phyloP scores from a whole-genome alignment of 2,797 vertebrate genomes.

The Scolopax bukidnonensis region DNA sequence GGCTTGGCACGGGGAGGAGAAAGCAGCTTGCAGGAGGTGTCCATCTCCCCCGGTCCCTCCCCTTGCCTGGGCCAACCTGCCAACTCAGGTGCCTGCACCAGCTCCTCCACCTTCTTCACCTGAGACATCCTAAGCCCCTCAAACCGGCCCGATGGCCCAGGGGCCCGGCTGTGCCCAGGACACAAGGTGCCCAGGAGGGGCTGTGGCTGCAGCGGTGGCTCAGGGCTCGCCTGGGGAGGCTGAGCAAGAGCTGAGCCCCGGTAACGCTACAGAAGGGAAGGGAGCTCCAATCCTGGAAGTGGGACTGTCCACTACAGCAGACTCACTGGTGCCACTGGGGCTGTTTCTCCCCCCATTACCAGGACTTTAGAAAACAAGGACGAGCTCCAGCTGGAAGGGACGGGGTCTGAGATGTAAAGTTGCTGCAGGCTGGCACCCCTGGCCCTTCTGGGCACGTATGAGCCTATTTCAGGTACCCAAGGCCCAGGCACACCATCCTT shows the following conservation, averaged over 20 bases:
- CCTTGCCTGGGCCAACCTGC: not conserved
- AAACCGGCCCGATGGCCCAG: fast-evolving
- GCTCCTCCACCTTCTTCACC: not conserved
- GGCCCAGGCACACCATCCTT: not conserved
- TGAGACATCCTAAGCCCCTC: not conserved
- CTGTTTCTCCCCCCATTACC: not conserved
- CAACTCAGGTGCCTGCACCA: constrained; percentile 9
- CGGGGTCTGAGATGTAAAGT: not conserved
- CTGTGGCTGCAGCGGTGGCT: not conserved
- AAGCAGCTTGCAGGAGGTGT: constrained; percentile 19
- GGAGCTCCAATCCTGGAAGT: not conserved
- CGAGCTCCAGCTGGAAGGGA: not conserved
- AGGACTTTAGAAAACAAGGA: not conserved
- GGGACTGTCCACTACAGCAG: not conserved
- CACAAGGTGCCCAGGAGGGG: fast-evolving
- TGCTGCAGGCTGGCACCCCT: too few relatives aligned
- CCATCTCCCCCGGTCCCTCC: not conserved
- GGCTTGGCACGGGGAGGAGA: not conserved
- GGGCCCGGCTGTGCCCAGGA: fast-evolving
- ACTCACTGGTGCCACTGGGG: not conserved
- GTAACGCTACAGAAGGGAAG: not conserved
- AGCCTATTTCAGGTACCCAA: not conserved
- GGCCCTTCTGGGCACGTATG: not conserved
- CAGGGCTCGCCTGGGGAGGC: fast-evolving
- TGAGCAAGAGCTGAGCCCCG: fast-evolving